These are phyloP conservation scores for Parelbella ahira DNA, from an alignment of 2,888 invertebrate genomes.

Conservation along the genomic window DNA sequence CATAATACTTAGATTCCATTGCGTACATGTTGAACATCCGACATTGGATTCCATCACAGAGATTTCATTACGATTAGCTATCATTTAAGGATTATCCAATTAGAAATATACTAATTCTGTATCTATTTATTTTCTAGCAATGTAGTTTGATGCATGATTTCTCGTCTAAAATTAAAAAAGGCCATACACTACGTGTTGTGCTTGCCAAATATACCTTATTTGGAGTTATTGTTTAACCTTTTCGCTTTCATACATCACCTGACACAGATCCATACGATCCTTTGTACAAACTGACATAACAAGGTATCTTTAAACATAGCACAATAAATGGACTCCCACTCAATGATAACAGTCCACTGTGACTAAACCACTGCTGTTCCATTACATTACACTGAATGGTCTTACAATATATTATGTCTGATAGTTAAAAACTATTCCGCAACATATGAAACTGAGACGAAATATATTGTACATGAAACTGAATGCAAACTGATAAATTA, in stretches of 20 bases:
- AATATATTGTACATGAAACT: no score
- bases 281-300: constrained; percentile 68
- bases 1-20: constrained; percentile 74
- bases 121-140: constrained; percentile 52
- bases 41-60: constrained; percentile 75
- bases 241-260: constrained; percentile 73
- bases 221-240: constrained; percentile 48
- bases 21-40: constrained; percentile 61
- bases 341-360: constrained; percentile 45
- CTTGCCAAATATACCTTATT: constrained; percentile 64
- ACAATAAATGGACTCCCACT: constrained; percentile 48
- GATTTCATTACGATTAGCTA: constrained; percentile 54
- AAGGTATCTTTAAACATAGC: constrained; percentile 59
- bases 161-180: constrained; percentile 59
- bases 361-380: no score
- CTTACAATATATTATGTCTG: no score
- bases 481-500: no score
- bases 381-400: no score
- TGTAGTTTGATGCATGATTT: constrained; percentile 69
- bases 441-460: no score
- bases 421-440: no score
- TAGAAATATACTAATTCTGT: constrained; percentile 61
- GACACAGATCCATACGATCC: constrained; percentile 65
- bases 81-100: constrained; percentile 67
- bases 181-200: constrained; percentile 55